These are phyloP conservation scores for Chloromyia formosa DNA, from an alignment of 2,888 invertebrate genomes.

Conservation along the genomic window DNA sequence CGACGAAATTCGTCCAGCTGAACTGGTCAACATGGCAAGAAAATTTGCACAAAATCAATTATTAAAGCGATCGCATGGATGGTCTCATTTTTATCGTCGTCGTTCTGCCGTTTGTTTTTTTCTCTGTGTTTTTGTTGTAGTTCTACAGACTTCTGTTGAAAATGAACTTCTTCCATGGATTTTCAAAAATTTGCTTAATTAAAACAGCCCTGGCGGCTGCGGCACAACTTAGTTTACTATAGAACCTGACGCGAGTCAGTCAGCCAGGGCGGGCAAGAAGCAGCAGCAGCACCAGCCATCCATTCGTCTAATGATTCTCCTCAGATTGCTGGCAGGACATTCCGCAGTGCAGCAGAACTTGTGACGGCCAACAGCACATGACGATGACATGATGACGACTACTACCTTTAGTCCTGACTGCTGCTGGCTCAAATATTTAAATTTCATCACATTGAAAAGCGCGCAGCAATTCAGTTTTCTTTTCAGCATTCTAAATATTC, in stretches of 20 bases:
- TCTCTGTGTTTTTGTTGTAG: too few species aligned
- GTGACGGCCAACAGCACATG: too few species aligned
- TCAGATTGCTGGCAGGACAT: neutral
- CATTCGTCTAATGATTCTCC: neutral
- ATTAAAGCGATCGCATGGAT: too few species aligned
- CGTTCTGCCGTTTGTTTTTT: too few species aligned
- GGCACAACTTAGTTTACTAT: neutral
- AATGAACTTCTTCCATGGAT: neutral
- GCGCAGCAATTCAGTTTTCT: slow-evolving; percentile 2
- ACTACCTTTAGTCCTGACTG: neutral
- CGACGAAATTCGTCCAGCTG: too few species aligned
- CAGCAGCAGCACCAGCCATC: neutral
- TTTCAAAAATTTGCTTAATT: neutral
- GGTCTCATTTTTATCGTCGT: too few species aligned
- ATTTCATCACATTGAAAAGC: slow-evolving; percentile 9
- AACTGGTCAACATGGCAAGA: too few species aligned
- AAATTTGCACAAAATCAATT: too few species aligned
- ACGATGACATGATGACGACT: too few species aligned
- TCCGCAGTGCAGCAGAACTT: slow-evolving; percentile 4
- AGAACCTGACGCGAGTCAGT: too few species aligned
- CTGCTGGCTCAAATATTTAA: slow-evolving; percentile 1
- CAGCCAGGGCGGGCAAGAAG: too few species aligned
- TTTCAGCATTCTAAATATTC: slow-evolving; percentile 7
- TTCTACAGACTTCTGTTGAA: neutral
- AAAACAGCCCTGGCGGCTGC: slow-evolving; percentile 1